These are phyloP conservation scores for Malurus melanocephalus DNA, from an alignment of 2,113 vertebrate genomes.

Conservation along the genomic window DNA sequence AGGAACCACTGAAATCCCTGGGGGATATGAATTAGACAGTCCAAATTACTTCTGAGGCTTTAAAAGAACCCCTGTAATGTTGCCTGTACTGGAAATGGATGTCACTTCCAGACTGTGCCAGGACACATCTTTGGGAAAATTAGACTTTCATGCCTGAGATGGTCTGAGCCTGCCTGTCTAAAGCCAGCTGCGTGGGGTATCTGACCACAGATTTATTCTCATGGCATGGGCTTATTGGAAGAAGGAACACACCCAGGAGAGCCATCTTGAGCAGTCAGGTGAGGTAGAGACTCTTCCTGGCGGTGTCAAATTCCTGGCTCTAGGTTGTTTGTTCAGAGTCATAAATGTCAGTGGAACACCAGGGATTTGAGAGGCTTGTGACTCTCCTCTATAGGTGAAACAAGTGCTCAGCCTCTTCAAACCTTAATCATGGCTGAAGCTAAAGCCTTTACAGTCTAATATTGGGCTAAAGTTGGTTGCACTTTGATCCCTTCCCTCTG, in stretches of 20 bases:
- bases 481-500: not conserved
- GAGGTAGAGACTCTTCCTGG: not conserved
- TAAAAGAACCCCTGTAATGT: not conserved
- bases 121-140: not conserved
- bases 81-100: not conserved
- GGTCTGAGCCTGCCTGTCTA: not conserved
- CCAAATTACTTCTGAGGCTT: not conserved
- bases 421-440: not conserved
- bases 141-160: not conserved
- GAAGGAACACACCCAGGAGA: not conserved
- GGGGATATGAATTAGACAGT: not conserved
- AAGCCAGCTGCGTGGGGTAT: not conserved
- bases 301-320: not conserved
- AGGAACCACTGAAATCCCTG: not conserved
- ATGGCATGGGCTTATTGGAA: not conserved
- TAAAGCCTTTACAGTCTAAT: not conserved
- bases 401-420: fast-evolving
- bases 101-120: not conserved
- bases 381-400: not conserved
- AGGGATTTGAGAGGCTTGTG: not conserved
- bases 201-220: not conserved
- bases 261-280: fast-evolving
- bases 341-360: not conserved
- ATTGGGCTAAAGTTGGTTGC: not conserved
- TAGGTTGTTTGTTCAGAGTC: not conserved